Evolutionary conservation across 2,888 invertebrate species (phyloP), one percentile per base, ranked within the genome.

Genomic region (Andrena fulva): DNA sequence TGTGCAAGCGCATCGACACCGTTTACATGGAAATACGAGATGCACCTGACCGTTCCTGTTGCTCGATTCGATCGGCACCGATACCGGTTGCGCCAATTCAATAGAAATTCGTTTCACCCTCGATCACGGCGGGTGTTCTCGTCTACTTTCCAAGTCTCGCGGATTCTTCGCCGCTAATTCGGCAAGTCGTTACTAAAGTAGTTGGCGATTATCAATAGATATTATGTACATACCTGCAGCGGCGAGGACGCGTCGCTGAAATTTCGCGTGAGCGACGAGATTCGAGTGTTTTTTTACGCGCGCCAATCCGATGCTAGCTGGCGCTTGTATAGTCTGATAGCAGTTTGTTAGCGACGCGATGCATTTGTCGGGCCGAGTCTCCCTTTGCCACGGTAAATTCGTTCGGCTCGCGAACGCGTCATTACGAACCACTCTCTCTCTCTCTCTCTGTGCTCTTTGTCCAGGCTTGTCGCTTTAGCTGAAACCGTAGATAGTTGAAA

Each of bases 1-100:
- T 31, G 48, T 16, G 33, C n/a, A 59, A 12, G 29, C 48, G 56
- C 52, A 76, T 80, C 83, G 87, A 88, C 89, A 88, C 87, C 86
- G 80, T 82, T 80, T 77, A 76, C 82, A 73, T 67, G 79, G 87
- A 88, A 90, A 91, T 67, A 84, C 85, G 90, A 91, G 87, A 81
- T 54, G 73, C 69, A 72, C 75, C 68, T 64, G 82, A 63, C 63
- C 78, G 74, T 68, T 71, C 56, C 33, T 35, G 48, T 35, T 33
- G 62, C 52, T 16, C 63, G 68, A 16, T 62, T 74, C 82, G 82
- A 78, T 69, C 63, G 78, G 10, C 67, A 4, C 12, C 67, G 42
- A 48, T 56, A 63, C 33, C 64, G 16, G 42, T 31, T 7, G 54
- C 12, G 16, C 8, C 12, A 12, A 56, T 27, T 27, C 24, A 27